These are phyloP conservation scores for Stichodactyla mertensii DNA, from an alignment of 64 coral and sea anemone species.

Conservation along the genomic window DNA sequence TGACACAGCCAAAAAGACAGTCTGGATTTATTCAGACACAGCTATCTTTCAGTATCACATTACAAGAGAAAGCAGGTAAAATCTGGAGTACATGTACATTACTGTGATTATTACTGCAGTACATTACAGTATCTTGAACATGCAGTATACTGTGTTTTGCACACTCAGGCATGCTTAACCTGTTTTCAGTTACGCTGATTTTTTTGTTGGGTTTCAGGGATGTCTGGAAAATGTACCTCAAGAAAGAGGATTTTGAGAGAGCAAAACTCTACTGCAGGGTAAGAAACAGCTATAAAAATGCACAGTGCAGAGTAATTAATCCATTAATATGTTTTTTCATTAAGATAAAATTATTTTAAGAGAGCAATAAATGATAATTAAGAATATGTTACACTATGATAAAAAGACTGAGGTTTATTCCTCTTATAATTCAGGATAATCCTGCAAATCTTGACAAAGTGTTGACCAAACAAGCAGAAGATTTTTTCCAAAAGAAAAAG, in stretches of 20 bases:
- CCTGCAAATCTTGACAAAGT: conserved; percentile 91
- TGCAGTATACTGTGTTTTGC: background rate
- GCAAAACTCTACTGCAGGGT: conserved; percentile 86
- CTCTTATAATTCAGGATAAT: conserved; percentile 49
- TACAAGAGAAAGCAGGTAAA: conserved; percentile 75
- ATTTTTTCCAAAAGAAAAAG: conserved; percentile 76
- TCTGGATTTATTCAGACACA: conserved; percentile 74
- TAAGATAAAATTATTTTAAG: too few species aligned
- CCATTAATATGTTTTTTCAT: too few species aligned
- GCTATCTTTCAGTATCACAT: conserved; percentile 84
- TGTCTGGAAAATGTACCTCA: conserved; percentile 94
- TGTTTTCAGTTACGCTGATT: background rate
- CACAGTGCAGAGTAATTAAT: too few species aligned
- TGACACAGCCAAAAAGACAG: conserved; percentile 72
- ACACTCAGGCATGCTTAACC: too few species aligned
- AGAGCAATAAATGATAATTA: too few species aligned
- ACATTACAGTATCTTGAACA: background rate
- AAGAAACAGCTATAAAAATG: background rate
- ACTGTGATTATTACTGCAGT: background rate
- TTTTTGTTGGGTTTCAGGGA: conserved; percentile 36
- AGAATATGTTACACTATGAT: too few species aligned
- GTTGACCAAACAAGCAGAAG: conserved; percentile 83
- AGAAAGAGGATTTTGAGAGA: conserved; percentile 85
- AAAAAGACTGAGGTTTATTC: background rate
- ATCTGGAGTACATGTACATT: background rate